phyloP scores from a whole-genome alignment of 2,888 invertebrate species.

The Lagria hirta region DNA sequence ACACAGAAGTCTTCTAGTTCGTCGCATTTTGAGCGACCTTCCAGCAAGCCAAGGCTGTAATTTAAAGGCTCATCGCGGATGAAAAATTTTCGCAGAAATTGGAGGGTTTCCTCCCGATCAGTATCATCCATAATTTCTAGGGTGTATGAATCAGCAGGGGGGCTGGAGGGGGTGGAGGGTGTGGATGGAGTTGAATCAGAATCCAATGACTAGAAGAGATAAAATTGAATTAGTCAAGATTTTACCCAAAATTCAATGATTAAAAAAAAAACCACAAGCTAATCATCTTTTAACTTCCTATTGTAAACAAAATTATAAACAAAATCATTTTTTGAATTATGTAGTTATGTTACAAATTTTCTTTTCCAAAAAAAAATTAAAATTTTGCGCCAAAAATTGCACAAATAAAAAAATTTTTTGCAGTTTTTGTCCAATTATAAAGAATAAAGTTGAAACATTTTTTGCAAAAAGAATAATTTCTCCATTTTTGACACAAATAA shows the following conservation, averaged over 20 bases:
- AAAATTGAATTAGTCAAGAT: constrained; percentile 10
- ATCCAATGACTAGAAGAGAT: constrained; percentile 37
- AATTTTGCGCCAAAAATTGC: no score
- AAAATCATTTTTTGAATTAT: no score
- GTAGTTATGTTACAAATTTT: no score
- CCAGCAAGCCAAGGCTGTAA: constrained; percentile 61
- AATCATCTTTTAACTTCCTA: no score
- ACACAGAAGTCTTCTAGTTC: constrained; percentile 67
- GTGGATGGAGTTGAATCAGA: constrained; percentile 43
- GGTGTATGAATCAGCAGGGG: constrained; percentile 34
- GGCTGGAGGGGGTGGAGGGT: constrained; percentile 44
- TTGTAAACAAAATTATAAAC: no score
- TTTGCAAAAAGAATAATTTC: no score
- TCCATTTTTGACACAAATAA: no score
- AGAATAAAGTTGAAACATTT: no score
- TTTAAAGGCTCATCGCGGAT: constrained; percentile 74
- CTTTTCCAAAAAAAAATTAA: no score
- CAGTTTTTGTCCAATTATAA: no score
- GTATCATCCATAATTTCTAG: constrained; percentile 53
- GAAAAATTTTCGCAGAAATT: constrained; percentile 63
- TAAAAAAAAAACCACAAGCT: no score
- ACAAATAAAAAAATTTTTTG: no score
- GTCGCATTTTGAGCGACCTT: constrained; percentile 61
- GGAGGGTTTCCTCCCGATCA: constrained; percentile 57
- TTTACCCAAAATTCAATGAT: not conserved